Percentiles rank a stretch among this genome's conserved stretches.
Evolutionary conservation across 2,797 vertebrate genomes (phyloP).

Genomic region (Cygnus olor): DNA sequence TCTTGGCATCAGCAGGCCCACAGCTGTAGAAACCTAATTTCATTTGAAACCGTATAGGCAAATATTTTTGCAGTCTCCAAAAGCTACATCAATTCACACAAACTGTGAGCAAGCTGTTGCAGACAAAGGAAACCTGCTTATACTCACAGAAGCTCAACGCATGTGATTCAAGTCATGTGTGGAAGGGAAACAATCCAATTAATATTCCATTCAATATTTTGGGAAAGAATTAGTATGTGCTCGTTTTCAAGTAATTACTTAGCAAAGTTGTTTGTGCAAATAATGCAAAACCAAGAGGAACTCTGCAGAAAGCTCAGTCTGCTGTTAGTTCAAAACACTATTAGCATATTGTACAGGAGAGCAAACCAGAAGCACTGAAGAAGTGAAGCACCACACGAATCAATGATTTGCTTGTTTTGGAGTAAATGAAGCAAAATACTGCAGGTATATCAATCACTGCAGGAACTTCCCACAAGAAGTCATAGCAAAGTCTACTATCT

Average conservation of each 20-base stretch:
- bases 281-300: not conserved
- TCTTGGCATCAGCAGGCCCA: constrained; percentile 16
- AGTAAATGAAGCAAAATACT: not conserved
- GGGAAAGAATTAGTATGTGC: not conserved
- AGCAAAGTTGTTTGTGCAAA: not conserved
- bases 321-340: not conserved
- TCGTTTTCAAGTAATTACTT: not conserved
- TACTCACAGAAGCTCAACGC: not conserved
- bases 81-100: not conserved
- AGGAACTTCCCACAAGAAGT: not conserved
- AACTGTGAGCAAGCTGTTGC: not conserved
- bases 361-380: not conserved
- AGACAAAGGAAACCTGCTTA: constrained; percentile 30
- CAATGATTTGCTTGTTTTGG: not conserved
- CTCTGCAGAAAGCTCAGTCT: not conserved
- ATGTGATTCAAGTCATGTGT: not conserved
- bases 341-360: not conserved
- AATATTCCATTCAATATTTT: constrained; percentile 15
- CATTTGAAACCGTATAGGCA: constrained; percentile 40
- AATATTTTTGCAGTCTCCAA: constrained; percentile 8
- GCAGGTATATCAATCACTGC: not conserved
- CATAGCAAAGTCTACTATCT: not conserved
- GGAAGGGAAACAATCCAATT: constrained; percentile 15
- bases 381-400: not conserved
- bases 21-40: constrained; percentile 54